A percentile compares a stretch with the other conserved stretches of the same genome.
Conservation (phyloP, 2,113 vertebrate species). For the Lipophrys pholis region DNA sequence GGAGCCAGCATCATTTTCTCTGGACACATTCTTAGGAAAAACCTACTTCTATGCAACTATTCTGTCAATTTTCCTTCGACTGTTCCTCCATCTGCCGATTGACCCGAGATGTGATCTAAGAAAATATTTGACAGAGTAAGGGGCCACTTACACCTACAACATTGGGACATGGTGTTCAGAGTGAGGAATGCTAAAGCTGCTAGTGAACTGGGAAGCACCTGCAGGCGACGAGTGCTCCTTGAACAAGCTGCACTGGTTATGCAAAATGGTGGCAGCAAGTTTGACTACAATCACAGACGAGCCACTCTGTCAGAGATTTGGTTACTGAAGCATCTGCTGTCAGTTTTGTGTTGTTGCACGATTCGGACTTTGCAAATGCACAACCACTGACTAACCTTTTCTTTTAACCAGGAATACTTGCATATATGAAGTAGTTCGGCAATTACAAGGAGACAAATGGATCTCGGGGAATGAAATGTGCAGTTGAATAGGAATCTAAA, state of each 20-base stretch:
- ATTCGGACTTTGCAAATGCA: conserved; percentile 11
- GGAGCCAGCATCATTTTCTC: not conserved
- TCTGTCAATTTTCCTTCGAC: not conserved
- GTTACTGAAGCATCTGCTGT: conserved; percentile 25
- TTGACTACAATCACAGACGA: conserved; percentile 45
- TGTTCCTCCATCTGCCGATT: not conserved
- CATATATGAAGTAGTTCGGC: not conserved
- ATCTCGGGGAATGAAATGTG: conserved; percentile 6
- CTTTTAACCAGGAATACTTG: not conserved
- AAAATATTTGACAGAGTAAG: conserved; percentile 24
- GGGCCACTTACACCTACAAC: conserved; percentile 9
- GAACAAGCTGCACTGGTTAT: conserved; percentile 60
- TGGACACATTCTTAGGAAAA: not conserved
- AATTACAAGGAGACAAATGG: not conserved
- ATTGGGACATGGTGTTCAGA: conserved; percentile 57
- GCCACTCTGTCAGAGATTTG: conserved; percentile 17
- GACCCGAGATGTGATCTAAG: conserved; percentile 12
- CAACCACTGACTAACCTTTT: not conserved
- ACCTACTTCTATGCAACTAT: not conserved
- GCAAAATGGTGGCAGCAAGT: conserved; percentile 48
- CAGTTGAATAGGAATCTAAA: not conserved
- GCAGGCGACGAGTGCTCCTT: conserved; percentile 30
- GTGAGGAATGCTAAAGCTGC: conserved; percentile 58
- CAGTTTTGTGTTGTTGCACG: not conserved
- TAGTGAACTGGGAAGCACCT: conserved; percentile 58